These are phyloP conservation scores for Alfaro cultratus DNA, from an alignment of 2,797 vertebrate species.

Conservation along the genomic window DNA sequence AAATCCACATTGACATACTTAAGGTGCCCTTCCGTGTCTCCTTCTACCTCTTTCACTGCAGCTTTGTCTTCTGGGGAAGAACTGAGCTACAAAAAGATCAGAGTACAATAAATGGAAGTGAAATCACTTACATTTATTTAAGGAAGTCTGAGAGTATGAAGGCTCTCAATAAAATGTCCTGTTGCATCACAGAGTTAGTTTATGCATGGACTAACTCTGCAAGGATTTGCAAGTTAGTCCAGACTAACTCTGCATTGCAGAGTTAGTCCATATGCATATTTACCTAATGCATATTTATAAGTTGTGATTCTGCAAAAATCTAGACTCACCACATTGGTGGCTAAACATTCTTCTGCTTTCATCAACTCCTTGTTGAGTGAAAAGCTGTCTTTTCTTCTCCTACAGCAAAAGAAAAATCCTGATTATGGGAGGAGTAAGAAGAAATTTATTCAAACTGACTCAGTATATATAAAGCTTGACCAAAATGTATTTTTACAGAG, in stretches of 20 bases:
- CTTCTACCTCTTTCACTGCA: constrained; percentile 19
- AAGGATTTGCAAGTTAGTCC: too few relatives aligned
- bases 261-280: too few relatives aligned
- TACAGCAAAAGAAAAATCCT: constrained; percentile 30
- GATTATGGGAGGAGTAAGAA: background rate
- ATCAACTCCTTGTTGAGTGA: background rate
- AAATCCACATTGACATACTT: constrained; percentile 42
- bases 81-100: constrained; percentile 34
- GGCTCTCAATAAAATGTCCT: background rate
- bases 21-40: constrained; percentile 11
- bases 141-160: background rate
- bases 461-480: background rate
- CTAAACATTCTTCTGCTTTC: constrained; percentile 34
- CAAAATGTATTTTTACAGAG: background rate
- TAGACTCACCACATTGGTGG: constrained; percentile 53
- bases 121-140: background rate
- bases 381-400: constrained; percentile 45
- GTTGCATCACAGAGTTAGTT: background rate
- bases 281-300: too few relatives aligned
- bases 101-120: background rate
- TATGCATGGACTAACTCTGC: too few relatives aligned
- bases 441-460: background rate
- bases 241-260: too few relatives aligned
- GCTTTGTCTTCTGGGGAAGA: constrained; percentile 33
- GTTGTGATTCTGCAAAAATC: background rate